Percentiles rank a stretch among this genome's conserved stretches.
These are phyloP conservation scores for Rostratula benghalensis DNA, from an alignment of 2,113 vertebrate genomes.

Conservation along the genomic window DNA sequence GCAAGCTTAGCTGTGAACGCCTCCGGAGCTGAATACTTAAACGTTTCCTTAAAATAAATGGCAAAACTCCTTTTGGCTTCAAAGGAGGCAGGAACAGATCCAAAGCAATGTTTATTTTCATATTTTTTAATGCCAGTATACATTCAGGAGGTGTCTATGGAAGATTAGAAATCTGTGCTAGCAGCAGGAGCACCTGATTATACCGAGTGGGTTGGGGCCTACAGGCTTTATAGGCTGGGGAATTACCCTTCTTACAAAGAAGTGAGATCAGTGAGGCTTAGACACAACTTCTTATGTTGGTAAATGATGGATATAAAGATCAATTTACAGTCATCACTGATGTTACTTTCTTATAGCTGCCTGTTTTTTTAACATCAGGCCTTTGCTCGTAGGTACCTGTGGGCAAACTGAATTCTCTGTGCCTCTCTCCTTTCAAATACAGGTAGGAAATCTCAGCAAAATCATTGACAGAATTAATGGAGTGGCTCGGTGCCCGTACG, in stretches of 20 bases:
- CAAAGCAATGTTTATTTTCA: not conserved
- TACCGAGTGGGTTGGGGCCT: not conserved
- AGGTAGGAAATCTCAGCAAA: constrained; percentile 94
- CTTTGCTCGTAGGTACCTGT: not conserved
- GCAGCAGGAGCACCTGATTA: not conserved
- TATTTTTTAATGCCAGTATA: not conserved
- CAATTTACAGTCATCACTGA: not conserved
- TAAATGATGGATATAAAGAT: not conserved
- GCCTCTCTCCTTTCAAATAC: constrained; percentile 41
- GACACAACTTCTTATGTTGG: not conserved
- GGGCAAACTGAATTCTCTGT: not conserved
- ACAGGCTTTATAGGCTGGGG: not conserved
- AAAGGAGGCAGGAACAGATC: not conserved
- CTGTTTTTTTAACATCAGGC: not conserved
- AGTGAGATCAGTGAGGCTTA: not conserved
- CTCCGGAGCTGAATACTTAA: not conserved
- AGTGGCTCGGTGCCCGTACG: constrained; percentile 94
- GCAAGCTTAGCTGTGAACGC: not conserved
- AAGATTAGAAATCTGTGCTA: not conserved
- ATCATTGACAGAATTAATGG: constrained; percentile 93
- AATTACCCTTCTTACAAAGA: not conserved
- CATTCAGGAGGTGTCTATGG: not conserved
- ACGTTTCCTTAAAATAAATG: not conserved
- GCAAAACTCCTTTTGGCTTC: not conserved
- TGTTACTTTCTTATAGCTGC: not conserved